These are phyloP conservation scores for Cryptus viduatorius DNA, from an alignment of 2,888 invertebrate species.

Conservation along the genomic window DNA sequence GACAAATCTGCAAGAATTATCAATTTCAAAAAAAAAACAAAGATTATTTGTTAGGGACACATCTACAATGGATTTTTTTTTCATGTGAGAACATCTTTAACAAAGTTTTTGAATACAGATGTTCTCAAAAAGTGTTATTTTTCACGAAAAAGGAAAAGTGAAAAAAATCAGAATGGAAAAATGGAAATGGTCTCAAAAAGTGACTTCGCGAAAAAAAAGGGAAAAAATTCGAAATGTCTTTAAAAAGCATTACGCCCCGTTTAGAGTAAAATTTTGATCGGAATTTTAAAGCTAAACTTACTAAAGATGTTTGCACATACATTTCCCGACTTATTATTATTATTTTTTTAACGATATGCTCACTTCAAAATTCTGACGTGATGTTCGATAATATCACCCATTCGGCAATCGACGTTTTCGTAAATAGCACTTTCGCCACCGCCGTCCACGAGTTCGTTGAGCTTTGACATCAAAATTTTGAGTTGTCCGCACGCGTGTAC, in stretches of 20 bases:
- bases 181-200: no score
- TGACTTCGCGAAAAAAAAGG: no score
- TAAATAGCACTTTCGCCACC: background rate
- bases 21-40: background rate
- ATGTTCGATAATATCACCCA: conserved; percentile 71
- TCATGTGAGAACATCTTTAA: background rate
- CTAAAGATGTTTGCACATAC: background rate
- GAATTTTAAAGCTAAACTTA: no score
- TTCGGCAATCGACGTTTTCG: conserved; percentile 12
- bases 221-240: no score
- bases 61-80: background rate
- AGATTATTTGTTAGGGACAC: no score
- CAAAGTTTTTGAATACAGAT: no score
- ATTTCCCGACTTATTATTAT: background rate
- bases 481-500: conserved; percentile 79
- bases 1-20: conserved; percentile 14
- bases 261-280: no score
- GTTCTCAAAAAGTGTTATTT: background rate
- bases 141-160: no score
- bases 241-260: no score
- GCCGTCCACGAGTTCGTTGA: conserved; percentile 67
- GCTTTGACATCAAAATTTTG: conserved; percentile 71
- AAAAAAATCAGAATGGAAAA: no score
- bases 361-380: conserved; percentile 75
- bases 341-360: conserved; percentile 6